A percentile compares a stretch with the other conserved stretches of the same genome.
Conservation (phyloP, 2,888 invertebrate species). For the Ethmia dodecea region DNA sequence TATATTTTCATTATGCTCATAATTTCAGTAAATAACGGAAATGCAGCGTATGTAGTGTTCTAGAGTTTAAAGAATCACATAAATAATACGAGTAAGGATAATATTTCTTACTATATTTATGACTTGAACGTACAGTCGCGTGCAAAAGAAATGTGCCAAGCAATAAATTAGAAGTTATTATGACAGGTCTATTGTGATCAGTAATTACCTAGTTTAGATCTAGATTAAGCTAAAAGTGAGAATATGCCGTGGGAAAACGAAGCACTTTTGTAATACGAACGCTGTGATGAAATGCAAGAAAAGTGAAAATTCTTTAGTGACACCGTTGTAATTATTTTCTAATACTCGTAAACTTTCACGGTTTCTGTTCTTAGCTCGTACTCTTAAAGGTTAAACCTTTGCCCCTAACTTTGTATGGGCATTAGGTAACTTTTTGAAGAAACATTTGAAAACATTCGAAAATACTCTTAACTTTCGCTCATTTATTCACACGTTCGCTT, state of each 20-base stretch:
- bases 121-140: conserved; percentile 1
- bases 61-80: too few species aligned
- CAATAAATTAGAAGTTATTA: conserved; percentile 8
- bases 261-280: conserved; percentile 25
- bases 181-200: conserved; percentile 9
- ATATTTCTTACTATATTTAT: conserved; percentile 6
- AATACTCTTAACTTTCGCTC: too few species aligned
- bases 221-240: conserved; percentile 28
- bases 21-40: too few species aligned
- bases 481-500: too few species aligned
- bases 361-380: conserved; percentile 6
- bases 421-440: too few species aligned
- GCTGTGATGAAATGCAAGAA: conserved; percentile 35
- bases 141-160: conserved; percentile 10
- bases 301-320: conserved; percentile 35
- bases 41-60: too few species aligned
- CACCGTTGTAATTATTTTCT: conserved; percentile 24
- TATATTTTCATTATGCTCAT: too few species aligned
- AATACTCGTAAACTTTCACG: conserved; percentile 18
- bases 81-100: not conserved
- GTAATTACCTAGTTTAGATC: conserved; percentile 17
- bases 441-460: too few species aligned
- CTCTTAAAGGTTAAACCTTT: conserved; percentile 1
- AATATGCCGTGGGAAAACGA: conserved; percentile 36
- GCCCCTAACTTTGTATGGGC: too few species aligned